These are phyloP conservation scores for Tetramorium bicarinatum DNA, from an alignment of 2,888 invertebrate species.

Conservation along the genomic window DNA sequence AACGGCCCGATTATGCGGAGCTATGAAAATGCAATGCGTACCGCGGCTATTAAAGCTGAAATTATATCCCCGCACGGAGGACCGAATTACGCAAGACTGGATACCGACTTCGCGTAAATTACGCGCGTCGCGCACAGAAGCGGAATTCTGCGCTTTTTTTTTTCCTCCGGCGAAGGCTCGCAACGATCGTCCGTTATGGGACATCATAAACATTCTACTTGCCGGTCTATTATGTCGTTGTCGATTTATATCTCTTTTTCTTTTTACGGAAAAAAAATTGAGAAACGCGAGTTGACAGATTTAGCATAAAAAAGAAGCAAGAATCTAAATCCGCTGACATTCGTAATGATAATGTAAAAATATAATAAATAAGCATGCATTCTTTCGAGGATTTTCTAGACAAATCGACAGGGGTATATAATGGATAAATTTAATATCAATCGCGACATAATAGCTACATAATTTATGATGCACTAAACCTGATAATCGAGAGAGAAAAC, in stretches of 20 bases:
- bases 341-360: not conserved
- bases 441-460: slow-evolving; percentile 2
- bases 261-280: not conserved
- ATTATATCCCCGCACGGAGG: slow-evolving; percentile 59
- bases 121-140: slow-evolving; percentile 25
- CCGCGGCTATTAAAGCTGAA: slow-evolving; percentile 65
- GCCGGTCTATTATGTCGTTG: not conserved
- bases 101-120: slow-evolving; percentile 57
- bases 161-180: not conserved
- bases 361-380: not conserved
- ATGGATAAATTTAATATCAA: not conserved
- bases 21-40: slow-evolving; percentile 60
- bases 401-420: not conserved
- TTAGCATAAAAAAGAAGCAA: not conserved
- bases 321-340: not conserved
- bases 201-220: slow-evolving; percentile 22
- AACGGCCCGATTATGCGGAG: slow-evolving; percentile 65
- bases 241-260: not conserved
- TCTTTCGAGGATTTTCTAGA: not conserved
- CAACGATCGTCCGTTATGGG: not conserved
- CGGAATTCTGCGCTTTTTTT: slow-evolving; percentile 17
- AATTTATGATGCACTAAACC: slow-evolving; percentile 1
- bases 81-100: slow-evolving; percentile 63
- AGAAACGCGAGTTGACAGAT: not conserved
- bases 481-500: not conserved